Percentiles rank a stretch among this genome's conserved stretches.
Conservation (phyloP, 2,888 invertebrate species). For the Glyphotaelius pellucidus region DNA sequence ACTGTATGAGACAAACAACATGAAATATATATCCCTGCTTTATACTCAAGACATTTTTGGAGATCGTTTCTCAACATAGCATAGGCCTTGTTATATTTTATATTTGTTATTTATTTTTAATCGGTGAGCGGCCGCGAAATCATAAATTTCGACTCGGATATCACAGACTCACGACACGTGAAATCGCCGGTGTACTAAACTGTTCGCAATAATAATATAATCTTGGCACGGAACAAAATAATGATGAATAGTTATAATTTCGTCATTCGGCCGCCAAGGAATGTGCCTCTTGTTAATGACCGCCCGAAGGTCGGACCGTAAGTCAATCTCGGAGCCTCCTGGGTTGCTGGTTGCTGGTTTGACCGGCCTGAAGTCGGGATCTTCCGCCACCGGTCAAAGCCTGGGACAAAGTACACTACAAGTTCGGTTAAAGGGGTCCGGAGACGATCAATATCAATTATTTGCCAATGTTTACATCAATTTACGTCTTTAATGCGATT, state of each 20-base stretch:
- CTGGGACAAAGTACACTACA: background rate
- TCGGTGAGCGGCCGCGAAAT: background rate
- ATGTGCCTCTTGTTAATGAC: conserved; percentile 49
- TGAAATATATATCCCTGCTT: background rate
- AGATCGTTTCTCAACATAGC: background rate
- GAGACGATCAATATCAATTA: too few species aligned
- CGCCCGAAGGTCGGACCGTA: conserved; percentile 24
- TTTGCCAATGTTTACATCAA: too few species aligned
- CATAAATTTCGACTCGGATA: background rate
- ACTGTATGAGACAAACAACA: too few species aligned
- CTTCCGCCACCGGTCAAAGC: background rate
- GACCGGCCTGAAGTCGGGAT: conserved; percentile 22
- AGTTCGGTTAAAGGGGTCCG: background rate
- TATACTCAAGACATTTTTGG: background rate
- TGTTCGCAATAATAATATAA: conserved; percentile 25
- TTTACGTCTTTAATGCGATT: too few species aligned
- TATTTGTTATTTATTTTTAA: background rate
- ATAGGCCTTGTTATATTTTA: background rate
- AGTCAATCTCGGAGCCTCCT: background rate
- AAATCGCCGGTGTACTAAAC: background rate
- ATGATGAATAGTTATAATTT: conserved; percentile 41
- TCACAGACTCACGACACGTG: background rate
- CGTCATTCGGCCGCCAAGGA: conserved; percentile 32
- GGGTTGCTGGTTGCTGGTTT: background rate
- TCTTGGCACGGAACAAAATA: conserved; percentile 31